These are phyloP conservation scores for Cairina moschata DNA, from an alignment of 2,113 vertebrate genomes.

Conservation along the genomic window DNA sequence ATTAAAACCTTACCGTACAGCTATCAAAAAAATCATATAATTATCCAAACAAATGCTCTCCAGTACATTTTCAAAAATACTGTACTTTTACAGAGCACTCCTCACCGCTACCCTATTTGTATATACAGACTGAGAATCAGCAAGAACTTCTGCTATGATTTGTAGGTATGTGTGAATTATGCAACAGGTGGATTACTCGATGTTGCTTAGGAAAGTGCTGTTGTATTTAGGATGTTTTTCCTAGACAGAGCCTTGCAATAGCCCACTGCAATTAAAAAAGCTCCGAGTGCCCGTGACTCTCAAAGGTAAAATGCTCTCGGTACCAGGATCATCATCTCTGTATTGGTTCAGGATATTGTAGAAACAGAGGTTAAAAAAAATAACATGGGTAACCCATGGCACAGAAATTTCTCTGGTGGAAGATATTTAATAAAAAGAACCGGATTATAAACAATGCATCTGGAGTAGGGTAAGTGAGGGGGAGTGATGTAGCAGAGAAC, in stretches of 20 bases:
- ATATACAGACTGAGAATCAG: not conserved
- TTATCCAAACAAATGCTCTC: not conserved
- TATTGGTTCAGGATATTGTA: not conserved
- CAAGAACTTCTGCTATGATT: not conserved
- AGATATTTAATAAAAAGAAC: not conserved
- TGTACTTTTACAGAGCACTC: not conserved
- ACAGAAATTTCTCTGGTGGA: accelerated
- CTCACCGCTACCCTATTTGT: not conserved
- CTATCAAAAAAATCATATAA: not conserved
- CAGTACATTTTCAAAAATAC: not conserved
- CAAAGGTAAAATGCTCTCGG: not conserved
- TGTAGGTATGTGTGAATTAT: not conserved
- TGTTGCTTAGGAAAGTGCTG: not conserved
- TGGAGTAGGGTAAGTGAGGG: not conserved
- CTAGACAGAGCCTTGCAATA: not conserved
- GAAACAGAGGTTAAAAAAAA: not conserved
- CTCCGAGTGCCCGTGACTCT: not conserved
- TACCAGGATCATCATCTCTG: not conserved
- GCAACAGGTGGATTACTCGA: too few species aligned
- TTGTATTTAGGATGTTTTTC: not conserved
- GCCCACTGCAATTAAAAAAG: not conserved
- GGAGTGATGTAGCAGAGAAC: not conserved
- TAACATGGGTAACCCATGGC: not conserved
- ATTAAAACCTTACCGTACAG: not conserved
- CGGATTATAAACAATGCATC: not conserved